Base-by-base conservation (phyloP, 2,888 invertebrate species). In the Tolmerus cingulatus region DNA sequence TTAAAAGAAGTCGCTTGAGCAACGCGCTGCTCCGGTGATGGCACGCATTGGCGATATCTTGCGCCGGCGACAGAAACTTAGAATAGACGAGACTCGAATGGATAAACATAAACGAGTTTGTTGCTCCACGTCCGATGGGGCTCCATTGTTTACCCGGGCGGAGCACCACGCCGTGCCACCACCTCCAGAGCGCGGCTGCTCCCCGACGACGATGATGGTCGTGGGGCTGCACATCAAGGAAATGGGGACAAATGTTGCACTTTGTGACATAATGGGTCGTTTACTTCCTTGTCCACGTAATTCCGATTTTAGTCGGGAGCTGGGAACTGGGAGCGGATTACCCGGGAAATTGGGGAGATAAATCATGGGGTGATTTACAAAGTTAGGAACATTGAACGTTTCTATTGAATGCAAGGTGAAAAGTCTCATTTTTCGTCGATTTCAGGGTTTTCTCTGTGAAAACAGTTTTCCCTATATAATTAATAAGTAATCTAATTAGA, bases 41-140 rank as follows among this genome's bases (percentile, higher is more conserved):
- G 66, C 66, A 66, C 66, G 66, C 66, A 66, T 23, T 12, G 12
- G 66, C 66, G 66, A 66, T 66, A 66, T 19, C 23, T 66, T 27
- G 23, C 66, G 66, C 66, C 66, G 79, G 51, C 79, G 79, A 79
- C 79, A 79, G 51, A 23, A 51, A 51, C 46, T 51, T 34, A 79
- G 79, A 79, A 79, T 46, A 79, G 79, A 79, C 79, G 79, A 51
- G 79, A 27, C 46, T 51, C 79, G 79, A 79, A 79, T 79, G 79
- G 27, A 79, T 79, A 79, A 79, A 79, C 79, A 79, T 78, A 43
- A 79, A 51, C 51, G 79, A 79, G 79, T 79, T 79, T 79, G 79
- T 79, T 79, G 51, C 79, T 79, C 79, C 51, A 40, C 30, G 46
- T 23, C 23, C 23, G 66, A 66, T 27, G 66, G 66, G 27, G 66